Base-by-base conservation (phyloP, 2,888 invertebrate species). In the Dolomedes plantarius region DNA sequence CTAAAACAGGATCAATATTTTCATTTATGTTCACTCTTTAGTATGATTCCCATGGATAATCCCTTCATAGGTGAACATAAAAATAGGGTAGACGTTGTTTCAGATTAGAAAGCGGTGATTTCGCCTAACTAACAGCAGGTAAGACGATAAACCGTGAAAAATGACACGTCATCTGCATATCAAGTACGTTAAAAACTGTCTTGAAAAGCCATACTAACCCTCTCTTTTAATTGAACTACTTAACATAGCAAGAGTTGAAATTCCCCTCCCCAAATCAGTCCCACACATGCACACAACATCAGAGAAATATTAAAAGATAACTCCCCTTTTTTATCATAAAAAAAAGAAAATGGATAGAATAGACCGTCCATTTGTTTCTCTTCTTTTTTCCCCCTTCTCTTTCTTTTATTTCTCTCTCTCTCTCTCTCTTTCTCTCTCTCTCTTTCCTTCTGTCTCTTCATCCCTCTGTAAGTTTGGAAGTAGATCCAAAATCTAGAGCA, bases 281-380 rank as follows among this genome's bases (percentile, higher is more conserved):
- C 56, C 23, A 23, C 46, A 16, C 56, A 56, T 16, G 56, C 23
- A 23, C 46, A 16, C 56, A 56, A 23, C 56, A 23, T 56, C 7
- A 56, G 56, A 23, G 56, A 56, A 56, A 56, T 56, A 56, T 23
- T 56, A 56, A 56, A 56, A 56, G 23, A 56, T 19, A 3, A 1
- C 23, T 16, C 56, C 23, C 56, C 23, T 56, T n/a, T 46, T 46
- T 46, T 11, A 46, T 16, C 2, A 23, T 16, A 46, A 46, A 23
- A 67, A 67, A 79, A 79, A 65, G 46, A 31, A 19, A 31, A 19
- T 29, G 9, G 32, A 50, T 29, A 75, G 56, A 69, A 81, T 56
- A 75, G 56, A 75, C 69, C 36, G 32, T 74, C 75, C 75, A 75
- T 82, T 82, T 75, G 81, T 82, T 82, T 75, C 69, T n/a, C n/a